These are phyloP conservation scores for Vanessa atalanta DNA, from an alignment of 1,140 invertebrate species.

Conservation along the genomic window DNA sequence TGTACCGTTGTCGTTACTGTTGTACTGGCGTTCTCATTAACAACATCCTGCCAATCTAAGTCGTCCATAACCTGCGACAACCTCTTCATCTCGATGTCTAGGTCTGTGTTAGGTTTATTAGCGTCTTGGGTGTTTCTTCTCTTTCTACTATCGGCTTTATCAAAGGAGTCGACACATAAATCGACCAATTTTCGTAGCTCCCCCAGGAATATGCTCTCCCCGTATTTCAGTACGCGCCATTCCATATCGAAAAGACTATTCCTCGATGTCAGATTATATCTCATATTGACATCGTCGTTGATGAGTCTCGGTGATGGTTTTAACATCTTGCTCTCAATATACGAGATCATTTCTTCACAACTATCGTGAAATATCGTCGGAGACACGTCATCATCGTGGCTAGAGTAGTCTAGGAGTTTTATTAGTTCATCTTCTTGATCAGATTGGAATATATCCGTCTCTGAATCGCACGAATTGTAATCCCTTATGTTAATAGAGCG, in stretches of 20 bases:
- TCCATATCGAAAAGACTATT: slow-evolving; percentile 76
- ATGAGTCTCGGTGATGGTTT: slow-evolving; percentile 42
- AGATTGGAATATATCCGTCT: slow-evolving; percentile 88
- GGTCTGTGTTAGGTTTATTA: slow-evolving; percentile 59
- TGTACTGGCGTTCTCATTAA: slow-evolving; percentile 48
- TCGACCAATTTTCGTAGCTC: slow-evolving; percentile 75
- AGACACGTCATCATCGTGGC: slow-evolving; percentile 77
- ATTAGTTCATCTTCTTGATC: slow-evolving; percentile 91
- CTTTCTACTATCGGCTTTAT: slow-evolving; percentile 58
- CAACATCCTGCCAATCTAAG: slow-evolving; percentile 60
- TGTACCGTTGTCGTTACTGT: slow-evolving; percentile 48
- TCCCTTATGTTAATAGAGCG: slow-evolving; percentile 58
- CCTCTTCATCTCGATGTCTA: slow-evolving; percentile 73
- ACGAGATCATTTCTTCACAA: slow-evolving; percentile 69
- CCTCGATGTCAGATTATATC: slow-evolving; percentile 65
- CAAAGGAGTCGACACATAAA: slow-evolving; percentile 52
- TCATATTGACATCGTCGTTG: slow-evolving; percentile 63
- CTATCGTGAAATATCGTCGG: slow-evolving; percentile 73
- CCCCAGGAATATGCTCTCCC: slow-evolving; percentile 73
- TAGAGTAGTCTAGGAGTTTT: slow-evolving; percentile 81
- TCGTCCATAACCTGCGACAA: slow-evolving; percentile 71
- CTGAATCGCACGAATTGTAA: slow-evolving; percentile 82
- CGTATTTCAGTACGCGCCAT: slow-evolving; percentile 76
- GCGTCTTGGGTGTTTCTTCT: slow-evolving; percentile 50
- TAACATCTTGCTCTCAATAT: slow-evolving; percentile 66